phyloP scores from a whole-genome alignment of 2,797 vertebrate species.

The Pogonophryne albipinna region DNA sequence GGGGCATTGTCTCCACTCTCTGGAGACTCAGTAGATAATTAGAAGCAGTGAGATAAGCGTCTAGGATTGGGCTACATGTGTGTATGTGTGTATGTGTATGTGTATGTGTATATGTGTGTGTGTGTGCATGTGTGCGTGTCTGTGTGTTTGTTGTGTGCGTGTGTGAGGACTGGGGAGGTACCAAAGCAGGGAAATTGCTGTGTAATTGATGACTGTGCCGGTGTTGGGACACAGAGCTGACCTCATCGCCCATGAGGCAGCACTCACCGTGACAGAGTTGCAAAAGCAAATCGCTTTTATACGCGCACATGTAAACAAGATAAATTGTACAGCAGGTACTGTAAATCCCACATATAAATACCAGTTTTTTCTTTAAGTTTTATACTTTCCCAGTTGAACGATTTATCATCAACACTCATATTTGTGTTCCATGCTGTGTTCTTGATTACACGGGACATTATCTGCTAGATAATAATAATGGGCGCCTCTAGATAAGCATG shows the following conservation, averaged over 20 bases:
- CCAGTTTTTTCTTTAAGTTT: too few relatives aligned
- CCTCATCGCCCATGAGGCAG: constrained; percentile 52
- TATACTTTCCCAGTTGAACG: too few relatives aligned
- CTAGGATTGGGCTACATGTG: constrained; percentile 21
- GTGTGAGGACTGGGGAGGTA: constrained; percentile 47
- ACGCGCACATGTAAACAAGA: constrained; percentile 27
- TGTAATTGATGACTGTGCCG: constrained; percentile 72
- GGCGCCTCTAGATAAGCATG: too few relatives aligned
- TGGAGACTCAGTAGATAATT: constrained; percentile 63
- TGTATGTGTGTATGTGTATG: constrained; percentile 5
- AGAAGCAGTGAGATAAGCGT: constrained; percentile 73
- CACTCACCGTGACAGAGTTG: constrained; percentile 23
- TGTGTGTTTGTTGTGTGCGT: constrained; percentile 24
- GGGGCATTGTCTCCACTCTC: constrained; percentile 70
- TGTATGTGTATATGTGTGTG: constrained; percentile 11
- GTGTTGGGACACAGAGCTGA: constrained; percentile 60
- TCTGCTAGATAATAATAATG: too few relatives aligned
- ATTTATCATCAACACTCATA: too few relatives aligned
- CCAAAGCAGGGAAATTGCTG: constrained; percentile 65
- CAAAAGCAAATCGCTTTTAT: constrained; percentile 33
- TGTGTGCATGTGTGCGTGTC: constrained; percentile 7
- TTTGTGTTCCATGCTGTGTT: too few relatives aligned
- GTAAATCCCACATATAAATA: not conserved
- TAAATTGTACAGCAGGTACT: not conserved
- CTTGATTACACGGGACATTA: too few relatives aligned